These are phyloP conservation scores for Patella depressa DNA, from an alignment of 2,888 invertebrate genomes.

Conservation along the genomic window DNA sequence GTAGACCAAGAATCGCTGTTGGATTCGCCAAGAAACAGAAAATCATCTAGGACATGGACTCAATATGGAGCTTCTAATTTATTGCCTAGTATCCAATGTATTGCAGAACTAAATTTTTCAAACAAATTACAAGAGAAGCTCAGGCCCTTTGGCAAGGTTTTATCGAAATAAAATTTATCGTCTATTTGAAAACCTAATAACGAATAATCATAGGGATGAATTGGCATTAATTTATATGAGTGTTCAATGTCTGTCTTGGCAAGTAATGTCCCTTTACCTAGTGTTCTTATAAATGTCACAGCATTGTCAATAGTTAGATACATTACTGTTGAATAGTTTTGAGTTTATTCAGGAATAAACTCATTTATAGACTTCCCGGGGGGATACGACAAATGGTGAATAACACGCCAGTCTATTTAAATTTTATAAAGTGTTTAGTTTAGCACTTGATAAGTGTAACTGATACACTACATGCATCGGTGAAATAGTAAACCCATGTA, in stretches of 20 bases:
- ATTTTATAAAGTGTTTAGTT: too few relatives aligned
- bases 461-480: too few relatives aligned
- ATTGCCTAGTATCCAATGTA: not conserved
- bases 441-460: too few relatives aligned
- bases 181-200: not conserved
- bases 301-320: slow-evolving; percentile 1
- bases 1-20: not conserved
- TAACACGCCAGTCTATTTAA: not conserved
- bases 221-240: not conserved
- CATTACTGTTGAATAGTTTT: not conserved
- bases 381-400: slow-evolving; percentile 5
- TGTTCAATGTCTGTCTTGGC: not conserved
- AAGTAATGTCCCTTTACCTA: not conserved
- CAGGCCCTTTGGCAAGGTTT: not conserved
- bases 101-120: not conserved
- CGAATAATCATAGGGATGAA: not conserved
- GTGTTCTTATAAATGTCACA: not conserved
- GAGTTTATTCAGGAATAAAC: not conserved
- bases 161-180: not conserved
- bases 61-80: not conserved
- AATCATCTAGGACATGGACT: not conserved
- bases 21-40: not conserved
- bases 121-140: not conserved
- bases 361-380: not conserved
- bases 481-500: too few relatives aligned